Evolutionary conservation across 2,113 vertebrate genomes (phyloP).

Genomic region (Silurus asotus): DNA sequence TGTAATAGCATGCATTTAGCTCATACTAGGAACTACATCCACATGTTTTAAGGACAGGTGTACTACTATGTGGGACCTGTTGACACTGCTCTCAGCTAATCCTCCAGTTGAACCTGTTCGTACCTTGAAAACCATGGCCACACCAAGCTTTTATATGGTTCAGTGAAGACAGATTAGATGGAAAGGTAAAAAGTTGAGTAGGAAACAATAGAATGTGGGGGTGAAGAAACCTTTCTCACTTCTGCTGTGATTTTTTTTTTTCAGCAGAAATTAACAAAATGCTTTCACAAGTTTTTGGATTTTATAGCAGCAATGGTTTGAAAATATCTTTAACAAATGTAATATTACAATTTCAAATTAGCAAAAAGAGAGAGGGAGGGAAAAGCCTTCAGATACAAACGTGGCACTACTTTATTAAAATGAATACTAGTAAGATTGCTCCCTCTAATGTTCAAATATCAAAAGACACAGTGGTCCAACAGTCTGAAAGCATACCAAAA

Average conservation of each 20-base stretch:
- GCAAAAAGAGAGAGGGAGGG: not conserved
- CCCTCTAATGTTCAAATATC: constrained; percentile 61
- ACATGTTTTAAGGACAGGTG: not conserved
- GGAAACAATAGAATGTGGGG: not conserved
- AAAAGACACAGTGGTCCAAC: not conserved
- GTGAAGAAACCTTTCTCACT: not conserved
- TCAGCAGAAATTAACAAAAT: not conserved
- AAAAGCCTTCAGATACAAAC: not conserved
- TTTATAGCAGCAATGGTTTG: not conserved
- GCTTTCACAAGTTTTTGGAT: not conserved
- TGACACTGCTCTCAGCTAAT: not conserved
- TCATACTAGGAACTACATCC: not conserved
- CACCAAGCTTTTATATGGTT: not conserved
- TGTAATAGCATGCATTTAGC: not conserved
- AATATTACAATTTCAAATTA: not conserved
- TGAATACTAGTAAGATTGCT: constrained; percentile 6
- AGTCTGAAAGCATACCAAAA: not conserved
- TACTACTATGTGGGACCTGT: not conserved
- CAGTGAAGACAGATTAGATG: not conserved
- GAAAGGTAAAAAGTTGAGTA: not conserved
- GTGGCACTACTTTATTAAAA: not conserved
- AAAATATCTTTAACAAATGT: not conserved
- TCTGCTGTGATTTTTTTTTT: not conserved
- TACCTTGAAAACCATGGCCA: not conserved
- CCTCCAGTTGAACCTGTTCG: constrained; percentile 23